Evolutionary conservation across 2,113 vertebrate species (phyloP).

Genomic region (Calonectris borealis): DNA sequence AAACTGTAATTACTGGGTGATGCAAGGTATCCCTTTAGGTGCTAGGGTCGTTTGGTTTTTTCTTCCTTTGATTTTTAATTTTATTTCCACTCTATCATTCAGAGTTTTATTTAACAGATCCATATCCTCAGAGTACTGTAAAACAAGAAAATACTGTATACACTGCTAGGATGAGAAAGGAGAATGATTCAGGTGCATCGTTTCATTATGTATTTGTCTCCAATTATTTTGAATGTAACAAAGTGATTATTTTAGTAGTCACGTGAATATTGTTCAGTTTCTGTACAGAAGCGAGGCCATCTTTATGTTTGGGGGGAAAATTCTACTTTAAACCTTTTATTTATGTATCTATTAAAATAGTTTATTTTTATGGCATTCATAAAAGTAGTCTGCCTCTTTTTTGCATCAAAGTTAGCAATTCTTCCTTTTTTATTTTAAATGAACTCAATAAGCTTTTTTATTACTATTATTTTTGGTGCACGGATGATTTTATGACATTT

Average conservation of each 20-base stretch:
- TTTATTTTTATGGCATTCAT: slow-evolving; percentile 74
- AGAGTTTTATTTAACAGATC: slow-evolving; percentile 61
- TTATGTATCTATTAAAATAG: slow-evolving; percentile 79
- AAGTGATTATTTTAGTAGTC: slow-evolving; percentile 54
- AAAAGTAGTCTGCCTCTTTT: slow-evolving; percentile 40
- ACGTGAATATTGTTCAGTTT: slow-evolving; percentile 35
- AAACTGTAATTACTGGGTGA: neutral
- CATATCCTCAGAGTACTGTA: slow-evolving; percentile 69
- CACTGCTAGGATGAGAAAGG: slow-evolving; percentile 37
- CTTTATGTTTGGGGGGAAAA: slow-evolving; percentile 5
- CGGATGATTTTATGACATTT: neutral
- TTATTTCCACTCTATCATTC: slow-evolving; percentile 34
- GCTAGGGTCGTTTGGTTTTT: neutral
- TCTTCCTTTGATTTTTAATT: neutral
- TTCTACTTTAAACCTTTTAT: slow-evolving; percentile 67
- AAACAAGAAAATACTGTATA: slow-evolving; percentile 55
- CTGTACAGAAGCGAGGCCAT: slow-evolving; percentile 57
- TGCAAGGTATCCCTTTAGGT: neutral
- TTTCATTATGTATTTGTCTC: slow-evolving; percentile 31
- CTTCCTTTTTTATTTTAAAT: neutral
- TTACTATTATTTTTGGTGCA: neutral
- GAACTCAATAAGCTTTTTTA: neutral
- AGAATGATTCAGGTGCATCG: slow-evolving; percentile 28
- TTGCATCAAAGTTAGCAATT: neutral
- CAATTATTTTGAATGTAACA: slow-evolving; percentile 65